Percentiles rank a stretch among this genome's conserved stretches.
Evolutionary conservation across 2,797 vertebrate genomes (phyloP).

Genomic region (Tauraco hartlaubi): DNA sequence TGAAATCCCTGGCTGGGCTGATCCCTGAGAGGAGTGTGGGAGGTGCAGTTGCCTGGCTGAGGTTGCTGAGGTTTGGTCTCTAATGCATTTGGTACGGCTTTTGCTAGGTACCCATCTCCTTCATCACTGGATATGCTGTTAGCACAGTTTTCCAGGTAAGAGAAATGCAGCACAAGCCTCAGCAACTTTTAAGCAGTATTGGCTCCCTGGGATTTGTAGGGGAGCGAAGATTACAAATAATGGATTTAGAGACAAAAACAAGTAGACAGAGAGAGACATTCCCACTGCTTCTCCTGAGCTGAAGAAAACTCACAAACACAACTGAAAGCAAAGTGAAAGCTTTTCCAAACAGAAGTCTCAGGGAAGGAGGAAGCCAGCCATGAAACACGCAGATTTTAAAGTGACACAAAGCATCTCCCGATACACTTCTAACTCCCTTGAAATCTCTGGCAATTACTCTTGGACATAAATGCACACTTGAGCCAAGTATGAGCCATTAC

Average conservation of each 20-base stretch:
- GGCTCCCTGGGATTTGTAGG: not conserved
- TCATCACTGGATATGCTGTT: not conserved
- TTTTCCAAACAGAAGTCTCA: not conserved
- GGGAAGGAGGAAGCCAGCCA: not conserved
- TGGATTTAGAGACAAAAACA: not conserved
- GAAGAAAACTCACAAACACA: not conserved
- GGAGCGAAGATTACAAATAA: conserved; percentile 37
- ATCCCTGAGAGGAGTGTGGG: not conserved
- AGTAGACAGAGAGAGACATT: not conserved
- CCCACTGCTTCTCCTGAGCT: not conserved
- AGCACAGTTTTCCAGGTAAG: not conserved
- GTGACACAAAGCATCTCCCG: not conserved
- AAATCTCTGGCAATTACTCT: not conserved
- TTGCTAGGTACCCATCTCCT: not conserved
- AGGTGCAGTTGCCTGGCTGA: not conserved
- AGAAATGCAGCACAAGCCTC: not conserved
- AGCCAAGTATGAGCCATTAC: not conserved
- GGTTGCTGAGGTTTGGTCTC: not conserved
- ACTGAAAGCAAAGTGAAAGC: not conserved
- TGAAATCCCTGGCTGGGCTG: not conserved
- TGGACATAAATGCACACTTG: not conserved
- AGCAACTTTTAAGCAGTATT: not conserved
- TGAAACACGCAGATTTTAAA: not conserved
- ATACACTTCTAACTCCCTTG: not conserved
- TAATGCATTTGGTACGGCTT: not conserved